phyloP scores from a whole-genome alignment of 2,113 vertebrate species.

The Chrysochloris asiatica region DNA sequence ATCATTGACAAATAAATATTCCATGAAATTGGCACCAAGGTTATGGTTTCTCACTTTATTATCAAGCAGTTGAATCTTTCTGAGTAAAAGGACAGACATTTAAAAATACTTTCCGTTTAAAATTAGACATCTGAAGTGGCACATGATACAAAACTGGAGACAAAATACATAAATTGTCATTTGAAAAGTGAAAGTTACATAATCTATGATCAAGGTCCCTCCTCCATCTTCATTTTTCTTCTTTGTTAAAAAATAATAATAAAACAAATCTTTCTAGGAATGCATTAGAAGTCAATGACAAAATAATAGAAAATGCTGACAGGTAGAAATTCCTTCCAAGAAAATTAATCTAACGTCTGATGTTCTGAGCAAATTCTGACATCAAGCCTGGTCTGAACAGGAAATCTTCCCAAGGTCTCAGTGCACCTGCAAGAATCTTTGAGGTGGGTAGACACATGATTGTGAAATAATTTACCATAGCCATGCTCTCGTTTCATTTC shows the following conservation, averaged over 20 bases:
- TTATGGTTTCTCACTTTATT: conserved; percentile 84
- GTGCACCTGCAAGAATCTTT: neutral
- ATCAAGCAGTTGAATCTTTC: conserved; percentile 85
- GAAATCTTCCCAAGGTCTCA: neutral
- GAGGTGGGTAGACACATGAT: neutral
- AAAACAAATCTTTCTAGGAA: too few relatives aligned
- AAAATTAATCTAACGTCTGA: conserved; percentile 75
- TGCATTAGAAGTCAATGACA: conserved; percentile 85
- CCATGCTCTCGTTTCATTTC: neutral
- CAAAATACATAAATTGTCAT: conserved; percentile 84
- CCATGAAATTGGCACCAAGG: conserved; percentile 78
- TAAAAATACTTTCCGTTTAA: conserved; percentile 85
- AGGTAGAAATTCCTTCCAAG: conserved; percentile 80
- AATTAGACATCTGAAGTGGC: conserved; percentile 84
- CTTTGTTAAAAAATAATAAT: conserved; percentile 80
- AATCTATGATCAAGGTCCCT: conserved; percentile 80
- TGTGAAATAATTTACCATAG: neutral
- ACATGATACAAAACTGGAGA: conserved; percentile 75
- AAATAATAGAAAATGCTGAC: conserved; percentile 86
- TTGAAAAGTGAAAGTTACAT: conserved; percentile 83
- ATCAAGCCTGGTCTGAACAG: conserved; percentile 62
- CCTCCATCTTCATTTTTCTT: conserved; percentile 84
- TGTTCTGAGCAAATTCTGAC: conserved; percentile 76
- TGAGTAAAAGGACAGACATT: conserved; percentile 82
- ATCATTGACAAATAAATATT: conserved; percentile 82